Evolutionary conservation across 2,797 vertebrate species (phyloP).

Genomic region (Argya squamiceps): DNA sequence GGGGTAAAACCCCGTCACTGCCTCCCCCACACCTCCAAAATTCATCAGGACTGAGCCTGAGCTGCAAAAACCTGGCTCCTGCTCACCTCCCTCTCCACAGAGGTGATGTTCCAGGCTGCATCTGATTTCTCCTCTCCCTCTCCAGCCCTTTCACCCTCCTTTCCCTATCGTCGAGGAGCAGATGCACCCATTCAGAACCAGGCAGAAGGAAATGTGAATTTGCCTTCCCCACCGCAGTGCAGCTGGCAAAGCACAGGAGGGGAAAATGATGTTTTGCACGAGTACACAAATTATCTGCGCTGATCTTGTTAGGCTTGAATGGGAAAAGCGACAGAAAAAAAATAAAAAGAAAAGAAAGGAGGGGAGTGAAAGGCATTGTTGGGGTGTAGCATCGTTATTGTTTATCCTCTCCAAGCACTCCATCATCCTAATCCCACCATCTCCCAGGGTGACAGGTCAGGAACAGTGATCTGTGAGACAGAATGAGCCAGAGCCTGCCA

Average conservation of each 20-base stretch:
- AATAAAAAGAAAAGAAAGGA: background rate
- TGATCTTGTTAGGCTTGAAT: constrained; percentile 38
- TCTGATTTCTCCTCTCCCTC: background rate
- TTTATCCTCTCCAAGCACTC: constrained; percentile 38
- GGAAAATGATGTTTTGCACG: background rate
- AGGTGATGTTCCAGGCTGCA: background rate
- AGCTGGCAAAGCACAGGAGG: constrained; percentile 46
- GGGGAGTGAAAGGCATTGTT: constrained; percentile 2
- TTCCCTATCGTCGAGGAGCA: constrained; percentile 2
- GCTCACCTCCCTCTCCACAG: fast-evolving
- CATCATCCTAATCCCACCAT: background rate
- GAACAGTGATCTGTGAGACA: background rate
- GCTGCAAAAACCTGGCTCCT: background rate
- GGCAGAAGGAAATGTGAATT: background rate
- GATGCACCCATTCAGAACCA: constrained; percentile 27
- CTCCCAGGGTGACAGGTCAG: constrained; percentile 9
- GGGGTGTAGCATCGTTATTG: background rate
- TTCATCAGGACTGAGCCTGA: background rate
- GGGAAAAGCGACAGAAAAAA: background rate
- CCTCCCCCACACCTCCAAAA: background rate
- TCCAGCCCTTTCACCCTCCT: background rate
- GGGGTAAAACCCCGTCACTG: background rate
- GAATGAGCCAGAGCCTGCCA: too few relatives aligned
- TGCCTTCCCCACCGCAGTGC: background rate
- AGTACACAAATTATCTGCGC: constrained; percentile 34